Conservation (phyloP, 2,113 vertebrate genomes). For the Sinocyclocheilus rhinocerous region DNA sequence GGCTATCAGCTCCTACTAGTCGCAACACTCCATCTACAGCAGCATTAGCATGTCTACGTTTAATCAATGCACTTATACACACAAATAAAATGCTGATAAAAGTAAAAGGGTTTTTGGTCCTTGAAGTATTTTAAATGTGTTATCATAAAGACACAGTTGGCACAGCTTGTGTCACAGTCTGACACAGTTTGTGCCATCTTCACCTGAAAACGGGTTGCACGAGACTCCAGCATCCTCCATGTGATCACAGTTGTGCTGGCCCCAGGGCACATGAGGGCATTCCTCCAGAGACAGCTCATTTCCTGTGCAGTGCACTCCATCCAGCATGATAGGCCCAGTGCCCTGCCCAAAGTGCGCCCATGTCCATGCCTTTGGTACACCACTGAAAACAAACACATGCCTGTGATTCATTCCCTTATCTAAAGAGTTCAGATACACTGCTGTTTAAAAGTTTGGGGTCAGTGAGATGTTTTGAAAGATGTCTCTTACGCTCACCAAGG, state of each 20-base stretch:
- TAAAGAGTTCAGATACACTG: background rate
- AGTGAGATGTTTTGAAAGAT: background rate
- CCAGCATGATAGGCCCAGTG: conserved; percentile 78
- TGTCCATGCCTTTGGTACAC: conserved; percentile 78
- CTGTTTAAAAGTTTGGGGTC: background rate
- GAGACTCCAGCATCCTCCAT: conserved; percentile 80
- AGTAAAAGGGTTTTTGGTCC: background rate
- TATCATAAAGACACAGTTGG: background rate
- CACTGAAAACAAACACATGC: conserved; percentile 67
- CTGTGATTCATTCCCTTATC: background rate
- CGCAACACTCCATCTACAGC: conserved; percentile 71
- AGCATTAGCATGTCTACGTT: background rate
- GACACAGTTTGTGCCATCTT: conserved; percentile 32
- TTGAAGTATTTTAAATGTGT: background rate
- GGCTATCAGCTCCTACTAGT: conserved; percentile 66
- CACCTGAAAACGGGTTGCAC: conserved; percentile 77
- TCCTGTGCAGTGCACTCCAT: conserved; percentile 80
- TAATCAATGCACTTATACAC: background rate
- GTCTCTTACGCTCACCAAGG: no score
- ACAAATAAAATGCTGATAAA: background rate
- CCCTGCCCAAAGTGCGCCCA: conserved; percentile 79
- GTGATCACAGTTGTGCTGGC: conserved; percentile 82
- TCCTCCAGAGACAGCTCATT: conserved; percentile 81
- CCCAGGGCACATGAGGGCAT: conserved; percentile 81
- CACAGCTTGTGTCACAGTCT: no score